Evolutionary conservation across 2,797 vertebrate genomes (phyloP), one percentile per base, ranked within the genome.

Genomic region (Falco naumanni): DNA sequence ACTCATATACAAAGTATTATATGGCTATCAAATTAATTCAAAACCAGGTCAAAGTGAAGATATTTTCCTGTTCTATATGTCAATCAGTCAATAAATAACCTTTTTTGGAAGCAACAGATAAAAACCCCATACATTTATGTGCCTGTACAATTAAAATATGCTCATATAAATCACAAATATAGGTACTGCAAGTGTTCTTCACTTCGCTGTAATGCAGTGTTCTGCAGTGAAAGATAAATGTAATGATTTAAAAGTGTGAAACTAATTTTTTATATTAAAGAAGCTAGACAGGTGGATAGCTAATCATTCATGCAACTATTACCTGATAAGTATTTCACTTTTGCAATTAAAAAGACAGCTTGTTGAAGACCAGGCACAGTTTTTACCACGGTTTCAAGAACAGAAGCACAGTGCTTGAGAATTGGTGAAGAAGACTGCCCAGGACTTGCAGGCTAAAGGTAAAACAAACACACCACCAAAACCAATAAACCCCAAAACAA

Each of bases 281-380:
- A 63, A 84, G 78, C 5, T 39, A 50, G 41, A 87, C 28, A 84
- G 14, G 6, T 5, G 2, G 13, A 47, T 48, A 94, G 59, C 26
- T 63, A 94, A 13, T 11, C 13, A 43, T 68, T 90, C 72, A 65
- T 41, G 11, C 11, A 84, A 65, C 37, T 34, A 43, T 97, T 98
- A 99, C 99, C 99, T 97, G 99, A 99, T 95, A 99, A 98, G 94
- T 99, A 99, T 90, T 99, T 98, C 96, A 99, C 99, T 98, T 99
- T 99, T 90, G 99, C 99, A 84, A 98, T 97, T 72, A 99, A 96
- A 89, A 99, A 99, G 47, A 99, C 93, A 28, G 98, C 99, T 95
- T 99, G 98, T 29, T 98, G 98, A 84, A 99, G 98, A 93, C 99
- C 99, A 54, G 99, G 99, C 10, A 99, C 98, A 22, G 98, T 98